Evolutionary conservation across 2,113 vertebrate genomes (phyloP).

Genomic region (Ramphastos sulfuratus): DNA sequence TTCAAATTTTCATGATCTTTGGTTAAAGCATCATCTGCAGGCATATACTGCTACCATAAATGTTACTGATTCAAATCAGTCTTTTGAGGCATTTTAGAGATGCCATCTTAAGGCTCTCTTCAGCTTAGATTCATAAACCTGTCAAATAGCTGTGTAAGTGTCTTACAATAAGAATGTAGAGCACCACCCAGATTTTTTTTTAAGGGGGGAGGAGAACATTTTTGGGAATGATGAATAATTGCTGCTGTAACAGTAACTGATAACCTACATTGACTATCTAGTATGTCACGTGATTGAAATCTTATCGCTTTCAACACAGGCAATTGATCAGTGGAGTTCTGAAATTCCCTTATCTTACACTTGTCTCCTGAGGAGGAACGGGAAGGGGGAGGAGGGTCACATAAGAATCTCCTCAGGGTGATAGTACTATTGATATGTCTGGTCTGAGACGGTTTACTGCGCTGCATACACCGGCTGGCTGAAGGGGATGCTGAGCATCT

Average conservation of each 20-base stretch:
- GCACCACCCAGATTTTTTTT: not conserved
- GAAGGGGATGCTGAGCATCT: not conserved
- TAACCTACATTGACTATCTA: constrained; percentile 61
- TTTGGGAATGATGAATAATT: constrained; percentile 60
- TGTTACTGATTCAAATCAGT: not conserved
- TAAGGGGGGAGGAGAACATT: not conserved
- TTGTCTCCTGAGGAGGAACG: constrained; percentile 14
- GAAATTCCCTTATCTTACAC: constrained; percentile 37
- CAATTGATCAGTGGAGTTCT: constrained; percentile 50
- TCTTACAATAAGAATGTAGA: not conserved
- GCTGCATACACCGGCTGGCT: not conserved
- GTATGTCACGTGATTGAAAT: constrained; percentile 37
- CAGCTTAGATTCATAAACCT: not conserved
- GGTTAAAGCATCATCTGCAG: not conserved
- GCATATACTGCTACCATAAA: not conserved
- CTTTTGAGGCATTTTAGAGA: not conserved
- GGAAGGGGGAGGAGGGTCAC: not conserved
- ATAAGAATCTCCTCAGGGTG: not conserved
- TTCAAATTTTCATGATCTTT: not conserved
- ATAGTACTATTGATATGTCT: constrained; percentile 11
- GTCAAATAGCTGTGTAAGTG: not conserved
- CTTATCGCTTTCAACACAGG: constrained; percentile 50
- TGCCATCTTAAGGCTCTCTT: not conserved
- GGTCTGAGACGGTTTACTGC: not conserved
- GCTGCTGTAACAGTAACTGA: constrained; percentile 42